Evolutionary conservation across 1,140 invertebrate species (phyloP).

Genomic region (Rhagoletis zephyria): DNA sequence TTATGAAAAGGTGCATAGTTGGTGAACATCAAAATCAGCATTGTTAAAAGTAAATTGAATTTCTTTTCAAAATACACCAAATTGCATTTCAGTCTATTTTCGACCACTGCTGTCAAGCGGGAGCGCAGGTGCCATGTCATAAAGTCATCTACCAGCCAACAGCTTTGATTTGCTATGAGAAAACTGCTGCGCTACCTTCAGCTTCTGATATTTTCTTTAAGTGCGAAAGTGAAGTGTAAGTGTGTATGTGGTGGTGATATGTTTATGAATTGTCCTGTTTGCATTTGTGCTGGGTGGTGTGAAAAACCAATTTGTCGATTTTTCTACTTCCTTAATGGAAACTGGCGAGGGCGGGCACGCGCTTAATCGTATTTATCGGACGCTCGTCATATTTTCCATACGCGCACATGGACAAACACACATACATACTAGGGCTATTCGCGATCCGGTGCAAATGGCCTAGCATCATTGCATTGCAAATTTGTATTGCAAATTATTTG

Average conservation of each 20-base stretch:
- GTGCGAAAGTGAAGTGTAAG: neutral
- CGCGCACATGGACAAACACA: neutral
- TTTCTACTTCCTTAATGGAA: slow-evolving; percentile 37
- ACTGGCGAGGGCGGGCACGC: neutral
- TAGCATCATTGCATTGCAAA: too few relatives aligned
- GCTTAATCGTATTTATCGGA: slow-evolving; percentile 51
- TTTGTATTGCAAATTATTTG: too few relatives aligned
- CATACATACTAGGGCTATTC: too few relatives aligned
- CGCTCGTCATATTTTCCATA: slow-evolving; percentile 45
- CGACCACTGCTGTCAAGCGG: neutral
- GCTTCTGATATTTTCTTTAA: neutral
- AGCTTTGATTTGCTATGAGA: slow-evolving; percentile 11
- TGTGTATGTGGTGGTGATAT: neutral
- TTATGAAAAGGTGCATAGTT: slow-evolving; percentile 42
- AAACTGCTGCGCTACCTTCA: neutral
- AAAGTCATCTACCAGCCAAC: neutral
- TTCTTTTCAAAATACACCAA: slow-evolving; percentile 37
- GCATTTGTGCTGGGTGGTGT: slow-evolving; percentile 17
- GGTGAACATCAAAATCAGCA: slow-evolving; percentile 35
- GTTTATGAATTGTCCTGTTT: neutral
- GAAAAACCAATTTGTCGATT: slow-evolving; percentile 52
- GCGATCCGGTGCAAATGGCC: too few relatives aligned
- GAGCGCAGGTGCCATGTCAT: slow-evolving; percentile 3
- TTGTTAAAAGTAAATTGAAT: slow-evolving; percentile 50
- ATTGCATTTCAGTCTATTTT: slow-evolving; percentile 42